Evolutionary conservation across 2,888 invertebrate genomes (phyloP), one percentile per base, ranked within the genome.

Genomic region (Oligia strigilis): DNA sequence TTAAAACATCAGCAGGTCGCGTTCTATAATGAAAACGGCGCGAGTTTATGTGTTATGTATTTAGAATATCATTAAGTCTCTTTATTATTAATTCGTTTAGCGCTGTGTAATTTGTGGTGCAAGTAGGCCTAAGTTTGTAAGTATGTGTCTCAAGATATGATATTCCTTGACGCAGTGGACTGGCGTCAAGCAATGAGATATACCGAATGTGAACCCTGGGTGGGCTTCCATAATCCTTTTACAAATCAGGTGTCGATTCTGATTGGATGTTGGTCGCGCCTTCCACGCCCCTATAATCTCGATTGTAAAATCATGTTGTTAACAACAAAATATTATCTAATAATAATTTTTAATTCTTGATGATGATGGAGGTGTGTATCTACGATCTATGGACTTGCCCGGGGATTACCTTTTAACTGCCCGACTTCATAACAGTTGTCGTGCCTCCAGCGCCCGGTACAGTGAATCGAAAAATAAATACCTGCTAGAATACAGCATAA

Each of bases 311-410:
- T 67, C 19, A 43, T 23, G 0, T 19, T 46, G 4, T 40, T n/a
- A 77, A 36, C 11, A 60, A 67, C 14, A 60, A 67, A 43, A 60
- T 66, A 60, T 66, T 4, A 58, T 79, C 40, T 8, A 65, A 43
- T 14, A 58, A n/a, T 60, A 19, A 36, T 52, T 64, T 29, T 17
- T 73, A 72, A 62, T 49, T 52, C 9, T 23, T 64, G 8, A 65
- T 64, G 36, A 71, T 49, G 23, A 58, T 65, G 13, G n/a, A n/a
- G 9, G 23, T 46, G 4, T 49, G 49, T 49, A 60, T 78, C 46
- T 76, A 58, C 67, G 19, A 49, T 36, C 19, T 52, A 62, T 55
- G 36, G 11, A 65, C 3, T 43, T 55, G 6, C 14, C 14, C 23
- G 29, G 11, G 2, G 8, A 66, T 36, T 9, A 81, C 40, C 40